phyloP scores from a whole-genome alignment of 2,888 invertebrate species.

The Hypomecis punctinalis region DNA sequence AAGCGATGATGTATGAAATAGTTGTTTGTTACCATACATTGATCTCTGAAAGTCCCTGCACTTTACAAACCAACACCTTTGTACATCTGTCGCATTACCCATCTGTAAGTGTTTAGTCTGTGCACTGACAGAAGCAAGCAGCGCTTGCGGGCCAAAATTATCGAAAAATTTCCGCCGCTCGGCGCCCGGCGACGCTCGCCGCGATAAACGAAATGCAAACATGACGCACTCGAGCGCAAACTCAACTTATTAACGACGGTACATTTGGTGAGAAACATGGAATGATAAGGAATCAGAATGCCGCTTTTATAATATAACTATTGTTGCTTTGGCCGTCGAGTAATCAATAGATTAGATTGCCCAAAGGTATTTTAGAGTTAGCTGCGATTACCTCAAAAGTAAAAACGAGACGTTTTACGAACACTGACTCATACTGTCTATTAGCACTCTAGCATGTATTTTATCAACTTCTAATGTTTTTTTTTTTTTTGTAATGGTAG shows the following conservation, averaged over 20 bases:
- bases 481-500: too few species aligned
- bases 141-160: conserved; percentile 58
- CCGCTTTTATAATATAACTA: conserved; percentile 8
- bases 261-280: conserved; percentile 33
- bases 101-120: neutral
- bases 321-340: conserved; percentile 1
- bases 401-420: too few species aligned
- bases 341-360: conserved; percentile 12
- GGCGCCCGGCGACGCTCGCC: conserved; percentile 51
- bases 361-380: too few species aligned
- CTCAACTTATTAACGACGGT: conserved; percentile 38
- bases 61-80: too few species aligned
- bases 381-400: too few species aligned
- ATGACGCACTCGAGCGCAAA: conserved; percentile 49
- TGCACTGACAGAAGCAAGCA: conserved; percentile 17
- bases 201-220: conserved; percentile 70
- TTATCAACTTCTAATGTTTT: too few species aligned
- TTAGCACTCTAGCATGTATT: too few species aligned
- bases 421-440: too few species aligned
- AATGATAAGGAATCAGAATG: conserved; percentile 23
- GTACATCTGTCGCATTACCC: neutral
- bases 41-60: too few species aligned
- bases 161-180: conserved; percentile 66
- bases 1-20: too few species aligned
- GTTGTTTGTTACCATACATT: too few species aligned